Evolutionary conservation across 2,113 vertebrate species (phyloP).

Genomic region (Anolis carolinensis): DNA sequence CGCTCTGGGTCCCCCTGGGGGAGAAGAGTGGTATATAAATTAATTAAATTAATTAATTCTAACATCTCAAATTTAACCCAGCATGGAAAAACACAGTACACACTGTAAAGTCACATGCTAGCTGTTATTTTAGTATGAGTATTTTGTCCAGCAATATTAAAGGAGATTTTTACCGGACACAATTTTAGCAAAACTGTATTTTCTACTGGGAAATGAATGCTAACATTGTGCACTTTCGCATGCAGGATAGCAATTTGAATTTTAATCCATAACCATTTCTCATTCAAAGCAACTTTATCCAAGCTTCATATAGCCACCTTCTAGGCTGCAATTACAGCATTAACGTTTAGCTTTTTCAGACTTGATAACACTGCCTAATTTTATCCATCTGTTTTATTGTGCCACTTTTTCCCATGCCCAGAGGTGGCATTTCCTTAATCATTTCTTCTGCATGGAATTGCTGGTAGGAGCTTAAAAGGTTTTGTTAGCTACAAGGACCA

Average conservation of each 20-base stretch:
- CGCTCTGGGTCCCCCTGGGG: no score
- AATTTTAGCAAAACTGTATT: slow-evolving; percentile 21
- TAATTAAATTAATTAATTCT: no score
- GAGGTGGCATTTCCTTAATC: slow-evolving; percentile 65
- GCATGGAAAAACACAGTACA: background rate
- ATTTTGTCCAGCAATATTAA: background rate
- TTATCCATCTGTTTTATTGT: slow-evolving; percentile 69
- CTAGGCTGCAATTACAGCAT: slow-evolving; percentile 64
- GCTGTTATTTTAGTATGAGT: background rate
- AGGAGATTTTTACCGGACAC: background rate
- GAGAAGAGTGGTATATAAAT: no score
- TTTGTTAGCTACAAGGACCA: slow-evolving; percentile 64
- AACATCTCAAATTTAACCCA: background rate
- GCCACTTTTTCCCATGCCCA: slow-evolving; percentile 28
- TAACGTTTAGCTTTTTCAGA: slow-evolving; percentile 67
- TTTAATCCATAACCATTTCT: slow-evolving; percentile 57
- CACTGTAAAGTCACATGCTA: background rate
- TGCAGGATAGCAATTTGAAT: slow-evolving; percentile 49
- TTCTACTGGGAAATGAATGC: background rate
- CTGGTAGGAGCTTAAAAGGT: slow-evolving; percentile 52
- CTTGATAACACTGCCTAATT: slow-evolving; percentile 66
- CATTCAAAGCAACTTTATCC: slow-evolving; percentile 66
- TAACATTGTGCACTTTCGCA: slow-evolving; percentile 33
- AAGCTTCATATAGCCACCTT: slow-evolving; percentile 50
- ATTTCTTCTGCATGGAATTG: slow-evolving; percentile 62